phyloP scores from a whole-genome alignment of 2,888 invertebrate species.

The Heliconius charithonia region DNA sequence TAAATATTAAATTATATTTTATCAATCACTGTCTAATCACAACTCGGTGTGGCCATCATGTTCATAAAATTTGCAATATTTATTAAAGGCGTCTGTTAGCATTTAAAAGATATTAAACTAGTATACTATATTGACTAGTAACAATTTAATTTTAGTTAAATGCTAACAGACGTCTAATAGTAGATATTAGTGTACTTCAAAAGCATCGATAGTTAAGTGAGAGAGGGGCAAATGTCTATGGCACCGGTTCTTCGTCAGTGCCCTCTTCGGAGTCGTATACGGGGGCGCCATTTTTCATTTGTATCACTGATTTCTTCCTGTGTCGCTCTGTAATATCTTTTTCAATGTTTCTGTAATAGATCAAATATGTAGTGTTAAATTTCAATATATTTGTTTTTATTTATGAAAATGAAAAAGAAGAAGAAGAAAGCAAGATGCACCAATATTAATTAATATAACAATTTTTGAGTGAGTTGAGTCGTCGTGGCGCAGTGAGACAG shows the following conservation, averaged over 20 bases:
- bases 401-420: too few species aligned
- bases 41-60: slow-evolving; percentile 47
- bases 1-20: slow-evolving; percentile 48
- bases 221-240: slow-evolving; percentile 62
- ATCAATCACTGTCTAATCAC: slow-evolving; percentile 67
- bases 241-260: slow-evolving; percentile 87
- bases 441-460: too few species aligned
- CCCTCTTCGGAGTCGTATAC: slow-evolving; percentile 85
- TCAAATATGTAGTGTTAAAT: slow-evolving; percentile 10
- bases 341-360: slow-evolving; percentile 67
- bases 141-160: neutral
- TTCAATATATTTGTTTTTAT: too few species aligned
- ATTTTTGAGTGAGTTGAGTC: too few species aligned
- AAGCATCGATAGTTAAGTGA: slow-evolving; percentile 2
- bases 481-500: too few species aligned
- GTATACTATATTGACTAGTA: neutral
- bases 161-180: neutral
- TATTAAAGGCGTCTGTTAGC: neutral
- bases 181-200: too few species aligned
- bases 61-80: slow-evolving; percentile 3
- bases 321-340: slow-evolving; percentile 82
- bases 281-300: slow-evolving; percentile 82
- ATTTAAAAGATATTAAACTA: neutral
- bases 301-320: slow-evolving; percentile 84
- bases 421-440: too few species aligned